phyloP scores from a whole-genome alignment of 2,888 invertebrate genomes.

The Tenthredo notha region DNA sequence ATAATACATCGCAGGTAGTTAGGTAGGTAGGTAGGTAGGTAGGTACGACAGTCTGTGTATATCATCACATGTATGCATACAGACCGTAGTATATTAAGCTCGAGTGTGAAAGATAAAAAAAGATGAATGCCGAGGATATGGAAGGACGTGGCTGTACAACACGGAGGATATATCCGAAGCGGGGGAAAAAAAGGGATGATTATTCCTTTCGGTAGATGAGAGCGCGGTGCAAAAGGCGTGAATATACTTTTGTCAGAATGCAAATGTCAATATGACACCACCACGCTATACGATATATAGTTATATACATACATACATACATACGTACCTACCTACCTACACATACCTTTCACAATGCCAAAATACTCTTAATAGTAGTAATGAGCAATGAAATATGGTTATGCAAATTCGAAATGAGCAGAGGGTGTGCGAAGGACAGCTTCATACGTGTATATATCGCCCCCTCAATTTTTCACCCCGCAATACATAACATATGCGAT shows the following conservation, averaged over 20 bases:
- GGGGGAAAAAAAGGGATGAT: conserved; percentile 26
- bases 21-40: background rate
- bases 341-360: conserved; percentile 63
- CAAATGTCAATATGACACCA: conserved; percentile 72
- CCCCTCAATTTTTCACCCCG: background rate
- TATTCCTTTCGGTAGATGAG: background rate
- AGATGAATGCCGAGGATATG: background rate
- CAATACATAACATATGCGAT: conserved; percentile 41
- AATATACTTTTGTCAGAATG: conserved; percentile 75
- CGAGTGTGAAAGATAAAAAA: conserved; percentile 33
- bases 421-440: conserved; percentile 39
- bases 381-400: conserved; percentile 76
- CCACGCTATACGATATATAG: background rate
- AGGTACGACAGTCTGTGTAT: background rate
- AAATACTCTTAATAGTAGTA: conserved; percentile 73
- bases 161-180: background rate
- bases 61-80: background rate
- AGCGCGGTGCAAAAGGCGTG: conserved; percentile 69
- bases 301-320: too few species aligned
- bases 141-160: background rate
- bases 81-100: conserved; percentile 26
- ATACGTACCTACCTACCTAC: background rate
- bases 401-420: conserved; percentile 65
- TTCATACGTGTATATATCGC: background rate
- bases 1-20: conserved; percentile 32